phyloP scores from a whole-genome alignment of 2,888 invertebrate species.

The Clistopyga incitator region DNA sequence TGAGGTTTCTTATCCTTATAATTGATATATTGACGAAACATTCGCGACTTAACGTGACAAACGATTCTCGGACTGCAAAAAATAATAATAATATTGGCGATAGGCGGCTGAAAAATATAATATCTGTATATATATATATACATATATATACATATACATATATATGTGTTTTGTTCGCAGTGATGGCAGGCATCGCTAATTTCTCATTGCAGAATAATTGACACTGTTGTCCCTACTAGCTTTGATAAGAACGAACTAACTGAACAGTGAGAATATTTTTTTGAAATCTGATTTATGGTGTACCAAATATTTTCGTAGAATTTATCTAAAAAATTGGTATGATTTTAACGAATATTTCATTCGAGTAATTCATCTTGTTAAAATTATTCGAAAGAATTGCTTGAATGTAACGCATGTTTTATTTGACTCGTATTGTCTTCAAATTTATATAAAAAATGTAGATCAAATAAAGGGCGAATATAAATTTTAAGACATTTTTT shows the following conservation, averaged over 20 bases:
- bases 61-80: conserved; percentile 66
- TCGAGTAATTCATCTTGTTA: not conserved
- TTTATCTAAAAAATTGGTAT: too few relatives aligned
- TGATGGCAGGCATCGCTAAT: conserved; percentile 64
- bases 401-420: too few relatives aligned
- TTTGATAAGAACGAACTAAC: conserved; percentile 26
- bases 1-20: conserved; percentile 43
- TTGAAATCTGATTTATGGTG: not conserved
- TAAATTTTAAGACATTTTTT: not conserved
- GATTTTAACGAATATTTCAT: not conserved
- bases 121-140: conserved; percentile 14
- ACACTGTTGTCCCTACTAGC: conserved; percentile 60
- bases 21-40: conserved; percentile 53
- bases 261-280: conserved; percentile 5
- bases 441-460: too few relatives aligned
- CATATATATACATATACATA: not conserved
- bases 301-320: too few relatives aligned
- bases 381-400: too few relatives aligned
- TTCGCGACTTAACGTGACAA: conserved; percentile 48
- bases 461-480: not conserved
- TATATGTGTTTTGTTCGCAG: conserved; percentile 15
- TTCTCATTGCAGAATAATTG: conserved; percentile 69
- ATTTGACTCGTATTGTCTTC: too few relatives aligned
- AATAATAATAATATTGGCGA: not conserved
- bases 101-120: not conserved